phyloP scores from a whole-genome alignment of 2,797 vertebrate genomes.

The Nyctibius grandis region DNA sequence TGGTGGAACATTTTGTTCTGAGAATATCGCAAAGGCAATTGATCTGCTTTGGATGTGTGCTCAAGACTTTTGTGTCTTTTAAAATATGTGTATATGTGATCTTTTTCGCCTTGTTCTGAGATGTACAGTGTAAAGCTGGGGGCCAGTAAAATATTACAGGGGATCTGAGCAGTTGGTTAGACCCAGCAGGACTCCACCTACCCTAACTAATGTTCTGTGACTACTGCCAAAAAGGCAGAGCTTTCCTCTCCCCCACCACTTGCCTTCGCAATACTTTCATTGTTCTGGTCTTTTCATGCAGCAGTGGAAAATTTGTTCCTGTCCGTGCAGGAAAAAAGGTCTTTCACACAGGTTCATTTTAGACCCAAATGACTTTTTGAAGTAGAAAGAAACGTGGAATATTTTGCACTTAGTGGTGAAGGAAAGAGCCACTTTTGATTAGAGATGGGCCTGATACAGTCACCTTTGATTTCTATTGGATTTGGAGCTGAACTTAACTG shows the following conservation, averaged over 20 bases:
- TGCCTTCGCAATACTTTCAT: slow-evolving; percentile 12
- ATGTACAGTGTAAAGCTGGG: background rate
- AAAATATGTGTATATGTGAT: slow-evolving; percentile 16
- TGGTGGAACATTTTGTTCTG: slow-evolving; percentile 78
- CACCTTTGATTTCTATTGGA: slow-evolving; percentile 52
- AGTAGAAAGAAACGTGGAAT: background rate
- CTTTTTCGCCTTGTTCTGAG: background rate
- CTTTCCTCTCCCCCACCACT: background rate
- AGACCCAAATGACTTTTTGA: slow-evolving; percentile 13
- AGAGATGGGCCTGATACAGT: slow-evolving; percentile 3
- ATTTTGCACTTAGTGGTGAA: slow-evolving; percentile 15
- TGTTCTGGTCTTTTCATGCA: slow-evolving; percentile 44
- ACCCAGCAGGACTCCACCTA: slow-evolving; percentile 44
- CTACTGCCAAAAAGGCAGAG: slow-evolving; percentile 22
- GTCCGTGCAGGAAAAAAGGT: background rate
- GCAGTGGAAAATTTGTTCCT: slow-evolving; percentile 38
- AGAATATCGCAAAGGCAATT: slow-evolving; percentile 72
- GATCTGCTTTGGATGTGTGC: slow-evolving; percentile 67
- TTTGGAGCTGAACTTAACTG: slow-evolving; percentile 38
- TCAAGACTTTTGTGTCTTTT: slow-evolving; percentile 53
- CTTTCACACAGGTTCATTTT: slow-evolving; percentile 46
- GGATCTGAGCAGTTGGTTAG: slow-evolving; percentile 51
- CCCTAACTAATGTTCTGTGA: slow-evolving; percentile 46
- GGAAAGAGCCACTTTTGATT: slow-evolving; percentile 15
- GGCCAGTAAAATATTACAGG: slow-evolving; percentile 19